A percentile compares a stretch with the other conserved stretches of the same genome.
Evolutionary conservation across 2,113 vertebrate species (phyloP).

Genomic region (Tragelaphus imberbis): DNA sequence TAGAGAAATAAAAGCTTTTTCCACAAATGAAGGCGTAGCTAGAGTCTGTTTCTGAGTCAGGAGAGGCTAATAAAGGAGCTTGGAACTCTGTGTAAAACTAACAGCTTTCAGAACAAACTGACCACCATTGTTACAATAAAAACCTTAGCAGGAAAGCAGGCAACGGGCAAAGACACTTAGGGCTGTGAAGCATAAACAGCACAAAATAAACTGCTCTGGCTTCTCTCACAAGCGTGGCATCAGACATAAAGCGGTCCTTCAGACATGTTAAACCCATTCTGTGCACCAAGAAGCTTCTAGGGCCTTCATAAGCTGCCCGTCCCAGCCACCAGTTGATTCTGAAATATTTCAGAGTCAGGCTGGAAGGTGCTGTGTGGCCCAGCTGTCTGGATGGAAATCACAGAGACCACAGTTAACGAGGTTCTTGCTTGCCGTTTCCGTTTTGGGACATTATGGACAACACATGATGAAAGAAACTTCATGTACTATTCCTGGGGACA

Average conservation of each 20-base stretch:
- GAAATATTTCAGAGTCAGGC: neutral
- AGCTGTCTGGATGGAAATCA: neutral
- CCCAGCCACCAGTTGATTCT: neutral
- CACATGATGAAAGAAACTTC: neutral
- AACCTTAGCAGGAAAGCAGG: neutral
- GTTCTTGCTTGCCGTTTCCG: neutral
- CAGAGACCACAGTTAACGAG: neutral
- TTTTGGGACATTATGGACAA: neutral
- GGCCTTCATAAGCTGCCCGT: neutral
- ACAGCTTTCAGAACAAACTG: neutral
- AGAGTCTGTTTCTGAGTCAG: no score
- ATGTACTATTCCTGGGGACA: neutral
- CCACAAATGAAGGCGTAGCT: neutral
- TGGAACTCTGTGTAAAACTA: neutral
- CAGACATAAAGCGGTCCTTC: neutral
- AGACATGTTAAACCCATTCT: neutral
- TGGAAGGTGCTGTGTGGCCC: neutral
- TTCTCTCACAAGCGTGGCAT: neutral
- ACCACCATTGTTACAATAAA: neutral
- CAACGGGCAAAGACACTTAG: neutral
- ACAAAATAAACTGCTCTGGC: neutral
- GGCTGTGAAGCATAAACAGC: neutral
- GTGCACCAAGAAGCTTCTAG: rapidly evolving
- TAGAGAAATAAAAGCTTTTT: neutral
- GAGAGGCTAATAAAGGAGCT: rapidly evolving